Evolutionary conservation across 1,140 invertebrate species (phyloP).

Genomic region (Hirudo medicinalis): DNA sequence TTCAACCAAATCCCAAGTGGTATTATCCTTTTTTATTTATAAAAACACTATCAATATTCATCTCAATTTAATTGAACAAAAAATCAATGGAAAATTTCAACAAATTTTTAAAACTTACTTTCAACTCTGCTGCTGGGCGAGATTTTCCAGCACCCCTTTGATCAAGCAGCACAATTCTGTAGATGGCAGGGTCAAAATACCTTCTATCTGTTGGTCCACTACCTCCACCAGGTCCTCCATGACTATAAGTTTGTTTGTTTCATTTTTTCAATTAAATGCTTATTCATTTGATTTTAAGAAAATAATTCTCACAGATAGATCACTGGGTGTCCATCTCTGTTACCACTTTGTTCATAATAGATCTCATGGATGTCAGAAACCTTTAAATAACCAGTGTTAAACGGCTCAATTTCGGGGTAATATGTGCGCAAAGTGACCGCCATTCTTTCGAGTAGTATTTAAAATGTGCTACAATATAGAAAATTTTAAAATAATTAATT

Average conservation of each 20-base stretch:
- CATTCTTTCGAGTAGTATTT: no score
- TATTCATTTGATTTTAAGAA: no score
- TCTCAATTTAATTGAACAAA: no score
- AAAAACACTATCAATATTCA: no score
- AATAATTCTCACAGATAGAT: slow-evolving; percentile 31
- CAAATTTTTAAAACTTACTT: slow-evolving; percentile 25
- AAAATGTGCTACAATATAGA: no score
- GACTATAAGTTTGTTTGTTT: slow-evolving; percentile 24
- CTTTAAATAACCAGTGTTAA: slow-evolving; percentile 29
- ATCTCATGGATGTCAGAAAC: slow-evolving; percentile 36
- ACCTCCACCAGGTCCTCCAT: slow-evolving; percentile 39
- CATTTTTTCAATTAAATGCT: no score
- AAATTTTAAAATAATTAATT: no score
- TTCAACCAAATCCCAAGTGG: slow-evolving; percentile 37
- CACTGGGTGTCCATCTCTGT: slow-evolving; percentile 35
- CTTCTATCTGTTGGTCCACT: slow-evolving; percentile 30
- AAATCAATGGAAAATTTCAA: background rate
- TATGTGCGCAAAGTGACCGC: slow-evolving; percentile 14
- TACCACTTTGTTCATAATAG: slow-evolving; percentile 39
- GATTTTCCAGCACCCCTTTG: slow-evolving; percentile 39
- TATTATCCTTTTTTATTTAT: slow-evolving; percentile 32
- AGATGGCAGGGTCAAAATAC: slow-evolving; percentile 37
- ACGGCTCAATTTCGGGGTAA: slow-evolving; percentile 36
- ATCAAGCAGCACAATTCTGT: slow-evolving; percentile 38
- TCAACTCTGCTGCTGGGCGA: slow-evolving; percentile 34